Conservation (phyloP, 2,113 vertebrate genomes). For the Anser cygnoides region DNA sequence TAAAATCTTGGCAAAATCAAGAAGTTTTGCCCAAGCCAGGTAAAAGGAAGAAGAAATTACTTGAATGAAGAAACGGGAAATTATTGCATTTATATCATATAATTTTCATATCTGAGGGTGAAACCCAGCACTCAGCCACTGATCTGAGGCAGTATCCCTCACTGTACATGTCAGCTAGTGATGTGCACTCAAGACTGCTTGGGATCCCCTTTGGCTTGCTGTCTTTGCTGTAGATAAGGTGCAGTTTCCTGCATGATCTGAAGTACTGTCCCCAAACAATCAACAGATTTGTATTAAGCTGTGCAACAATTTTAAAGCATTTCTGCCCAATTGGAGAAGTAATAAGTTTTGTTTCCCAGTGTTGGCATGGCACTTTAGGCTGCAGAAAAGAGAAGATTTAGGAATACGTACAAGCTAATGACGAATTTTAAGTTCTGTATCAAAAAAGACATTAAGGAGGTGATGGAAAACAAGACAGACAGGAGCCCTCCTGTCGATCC, state of each 20-base stretch:
- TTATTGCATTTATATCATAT: not conserved
- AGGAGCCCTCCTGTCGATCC: not conserved
- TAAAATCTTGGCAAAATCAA: not conserved
- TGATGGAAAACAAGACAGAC: constrained; percentile 1
- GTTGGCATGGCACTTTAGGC: not conserved
- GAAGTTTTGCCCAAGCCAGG: not conserved
- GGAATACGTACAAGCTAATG: not conserved
- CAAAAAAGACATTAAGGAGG: constrained; percentile 18
- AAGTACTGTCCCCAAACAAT: not conserved
- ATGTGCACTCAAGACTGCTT: rapidly evolving
- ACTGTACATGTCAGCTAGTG: not conserved
- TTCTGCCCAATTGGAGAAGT: not conserved
- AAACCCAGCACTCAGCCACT: not conserved
- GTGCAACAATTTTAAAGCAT: not conserved
- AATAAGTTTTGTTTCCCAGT: not conserved
- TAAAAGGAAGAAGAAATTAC: not conserved
- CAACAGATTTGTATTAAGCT: not conserved
- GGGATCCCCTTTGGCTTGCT: not conserved
- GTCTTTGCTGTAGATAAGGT: not conserved
- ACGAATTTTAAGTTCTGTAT: constrained; percentile 12
- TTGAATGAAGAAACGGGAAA: not conserved
- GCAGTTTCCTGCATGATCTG: not conserved
- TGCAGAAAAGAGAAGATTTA: not conserved
- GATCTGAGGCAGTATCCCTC: not conserved
- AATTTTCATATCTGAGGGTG: not conserved